Percentiles rank a stretch among this genome's conserved stretches.
Evolutionary conservation across 2,888 invertebrate genomes (phyloP).

Genomic region (Dicyrtomina minuta): DNA sequence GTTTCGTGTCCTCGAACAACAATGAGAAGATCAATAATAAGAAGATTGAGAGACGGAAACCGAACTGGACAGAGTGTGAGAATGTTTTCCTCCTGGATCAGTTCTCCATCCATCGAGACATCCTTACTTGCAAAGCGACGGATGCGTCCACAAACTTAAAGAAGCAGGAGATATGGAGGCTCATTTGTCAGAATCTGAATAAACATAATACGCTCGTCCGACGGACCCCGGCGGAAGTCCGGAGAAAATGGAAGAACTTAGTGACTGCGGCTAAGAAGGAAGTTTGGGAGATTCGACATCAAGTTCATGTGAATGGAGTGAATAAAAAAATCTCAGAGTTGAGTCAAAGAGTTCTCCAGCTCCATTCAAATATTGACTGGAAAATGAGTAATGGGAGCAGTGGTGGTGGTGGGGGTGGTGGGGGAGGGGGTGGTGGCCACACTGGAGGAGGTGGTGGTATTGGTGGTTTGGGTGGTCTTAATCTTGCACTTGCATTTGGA

Average conservation of each 20-base stretch:
- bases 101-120: constrained; percentile 51
- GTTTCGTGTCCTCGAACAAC: constrained; percentile 25
- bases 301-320: constrained; percentile 41
- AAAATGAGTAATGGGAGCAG: constrained; percentile 22
- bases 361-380: constrained; percentile 45
- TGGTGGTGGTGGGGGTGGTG: background rate
- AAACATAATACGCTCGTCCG: constrained; percentile 51
- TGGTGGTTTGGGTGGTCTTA: no score
- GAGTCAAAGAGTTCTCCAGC: constrained; percentile 52
- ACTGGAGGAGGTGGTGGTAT: no score
- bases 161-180: constrained; percentile 53
- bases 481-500: background rate
- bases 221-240: constrained; percentile 53
- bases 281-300: constrained; percentile 53
- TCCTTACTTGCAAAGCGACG: constrained; percentile 53
- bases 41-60: constrained; percentile 39
- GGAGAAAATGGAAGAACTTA: constrained; percentile 53
- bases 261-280: constrained; percentile 53
- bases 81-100: constrained; percentile 53
- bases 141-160: constrained; percentile 52
- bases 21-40: constrained; percentile 35
- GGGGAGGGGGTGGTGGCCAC: background rate
- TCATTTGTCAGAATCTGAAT: constrained; percentile 53
- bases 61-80: constrained; percentile 48
- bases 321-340: constrained; percentile 50